Percentiles rank a stretch among this genome's conserved stretches.
phyloP scores from a whole-genome alignment of 2,888 invertebrate species.

The Patella depressa region DNA sequence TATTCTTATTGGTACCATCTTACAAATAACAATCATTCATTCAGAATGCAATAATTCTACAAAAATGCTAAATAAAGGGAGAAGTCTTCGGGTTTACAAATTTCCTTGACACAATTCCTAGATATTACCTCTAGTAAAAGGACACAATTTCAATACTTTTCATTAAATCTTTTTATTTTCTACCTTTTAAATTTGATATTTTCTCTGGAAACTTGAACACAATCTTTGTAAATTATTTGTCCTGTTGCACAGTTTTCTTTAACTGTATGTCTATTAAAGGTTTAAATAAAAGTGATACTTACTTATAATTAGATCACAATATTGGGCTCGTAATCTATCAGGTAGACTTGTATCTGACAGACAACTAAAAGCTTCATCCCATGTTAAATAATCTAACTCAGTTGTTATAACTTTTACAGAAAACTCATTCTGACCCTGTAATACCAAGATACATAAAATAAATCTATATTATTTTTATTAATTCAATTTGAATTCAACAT shows the following conservation, averaged over 20 bases:
- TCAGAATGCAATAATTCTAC: neutral
- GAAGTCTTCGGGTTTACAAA: neutral
- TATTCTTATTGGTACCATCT: neutral
- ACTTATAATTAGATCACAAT: conserved; percentile 70
- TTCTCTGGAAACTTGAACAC: no score
- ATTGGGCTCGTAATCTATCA: conserved; percentile 66
- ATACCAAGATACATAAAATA: neutral
- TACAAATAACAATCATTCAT: neutral
- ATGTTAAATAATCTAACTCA: conserved; percentile 66
- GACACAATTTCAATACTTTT: no score
- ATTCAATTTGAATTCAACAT: no score
- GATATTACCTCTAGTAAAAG: no score
- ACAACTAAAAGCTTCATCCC: conserved; percentile 68
- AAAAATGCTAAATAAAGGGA: neutral
- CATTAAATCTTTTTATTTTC: no score
- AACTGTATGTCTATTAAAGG: no score
- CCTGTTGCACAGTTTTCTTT: no score
- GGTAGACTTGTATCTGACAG: conserved; percentile 63
- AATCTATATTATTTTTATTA: no score
- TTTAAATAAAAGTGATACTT: conserved; percentile 32
- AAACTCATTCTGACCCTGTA: conserved; percentile 67
- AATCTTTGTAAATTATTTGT: no score
- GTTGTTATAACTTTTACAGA: conserved; percentile 67
- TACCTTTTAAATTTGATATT: no score
- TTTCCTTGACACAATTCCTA: no score